Evolutionary conservation across 2,888 invertebrate species (phyloP), one percentile per base, ranked within the genome.

Genomic region (Salpingus planirostris): DNA sequence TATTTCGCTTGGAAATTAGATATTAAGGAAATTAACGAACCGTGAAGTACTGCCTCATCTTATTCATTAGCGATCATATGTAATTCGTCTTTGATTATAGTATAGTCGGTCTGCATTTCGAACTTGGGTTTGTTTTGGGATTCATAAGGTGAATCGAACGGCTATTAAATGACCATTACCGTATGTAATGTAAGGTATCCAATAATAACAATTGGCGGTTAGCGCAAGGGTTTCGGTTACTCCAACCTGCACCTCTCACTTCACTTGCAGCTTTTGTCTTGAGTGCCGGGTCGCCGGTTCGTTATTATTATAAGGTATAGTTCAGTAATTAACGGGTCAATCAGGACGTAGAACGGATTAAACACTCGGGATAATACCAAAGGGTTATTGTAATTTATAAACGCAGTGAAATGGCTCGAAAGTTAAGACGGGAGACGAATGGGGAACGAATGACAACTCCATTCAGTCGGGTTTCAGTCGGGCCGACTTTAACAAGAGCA

Each of bases 401-500:
- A n/a, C n/a, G n/a, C n/a, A n/a, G n/a, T n/a, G n/a, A n/a, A n/a
- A 42, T 43, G 31, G 30, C 40, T 36, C 24, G 38, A 44, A 44
- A 29, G 22, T 29, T 29, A 29, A 38, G 36, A 34, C 29, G n/a
- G n/a, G 43, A 44, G 43, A 42, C 43, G 43, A 46, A 43, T 44
- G 44, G 36, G n/a, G 37, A 38, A 46, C 46, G 43, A n/a, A n/a
- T n/a, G n/a, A n/a, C n/a, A 46, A 42, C 36, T 42, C 35, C 44
- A 45, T 48, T 48, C 40, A 45, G 46, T 46, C 40, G 31, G 40
- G 40, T 44, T 43, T 43, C 42, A 33, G 37, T 33, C 36, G 33
- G 23, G 36, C 38, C 38, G 41, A 38, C 33, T 30, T 33, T 43
- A 43, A 34, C 39, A 37, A 39, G 33, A 41, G 32, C 27, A 34